Evolutionary conservation across 2,113 vertebrate species (phyloP).

Genomic region (Tamias sibiricus): DNA sequence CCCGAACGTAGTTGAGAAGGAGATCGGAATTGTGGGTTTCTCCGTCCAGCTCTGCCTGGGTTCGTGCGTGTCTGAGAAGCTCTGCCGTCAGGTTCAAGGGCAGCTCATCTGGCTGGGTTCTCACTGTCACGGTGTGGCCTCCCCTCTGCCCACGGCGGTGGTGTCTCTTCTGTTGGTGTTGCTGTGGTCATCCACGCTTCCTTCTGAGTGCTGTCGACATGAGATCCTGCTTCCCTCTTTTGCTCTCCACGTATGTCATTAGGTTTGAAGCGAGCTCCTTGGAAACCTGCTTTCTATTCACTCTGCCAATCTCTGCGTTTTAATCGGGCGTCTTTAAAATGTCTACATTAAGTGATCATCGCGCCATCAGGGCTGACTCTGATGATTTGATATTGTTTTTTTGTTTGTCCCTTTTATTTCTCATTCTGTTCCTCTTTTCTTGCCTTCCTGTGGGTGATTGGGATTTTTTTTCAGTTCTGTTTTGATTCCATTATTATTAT

Average conservation of each 20-base stretch:
- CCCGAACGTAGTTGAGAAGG: no score
- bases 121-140: neutral
- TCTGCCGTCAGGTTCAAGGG: neutral
- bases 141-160: neutral
- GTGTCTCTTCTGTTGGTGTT: no score
- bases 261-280: slow-evolving; percentile 28
- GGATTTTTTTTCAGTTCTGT: neutral
- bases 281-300: neutral
- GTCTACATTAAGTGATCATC: neutral
- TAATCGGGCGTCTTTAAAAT: neutral
- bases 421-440: neutral
- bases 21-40: neutral
- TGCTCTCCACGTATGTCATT: neutral
- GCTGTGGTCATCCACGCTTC: neutral
- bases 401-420: neutral
- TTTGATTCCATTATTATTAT: slow-evolving; percentile 42
- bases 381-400: neutral
- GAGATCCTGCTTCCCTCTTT: neutral
- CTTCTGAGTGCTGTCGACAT: neutral
- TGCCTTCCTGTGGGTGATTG: neutral
- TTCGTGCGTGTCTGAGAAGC: neutral
- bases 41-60: neutral
- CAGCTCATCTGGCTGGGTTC: neutral
- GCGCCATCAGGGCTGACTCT: neutral
- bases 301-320: slow-evolving; percentile 8